Conservation (phyloP, 2,888 invertebrate genomes). For the Ectemnius lituratus region DNA sequence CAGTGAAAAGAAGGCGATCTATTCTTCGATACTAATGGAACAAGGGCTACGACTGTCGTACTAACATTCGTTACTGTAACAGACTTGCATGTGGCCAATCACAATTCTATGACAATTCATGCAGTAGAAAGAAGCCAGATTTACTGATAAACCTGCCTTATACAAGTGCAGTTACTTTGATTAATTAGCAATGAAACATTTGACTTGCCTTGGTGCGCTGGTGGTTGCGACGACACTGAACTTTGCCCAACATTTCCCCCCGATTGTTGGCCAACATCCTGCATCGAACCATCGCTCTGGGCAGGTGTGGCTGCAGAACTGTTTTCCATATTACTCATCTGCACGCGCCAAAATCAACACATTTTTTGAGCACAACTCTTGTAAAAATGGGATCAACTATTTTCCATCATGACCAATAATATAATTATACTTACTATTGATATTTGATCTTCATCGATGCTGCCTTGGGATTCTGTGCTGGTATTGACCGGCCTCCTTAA, state of each 20-base stretch:
- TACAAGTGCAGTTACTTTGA: not conserved
- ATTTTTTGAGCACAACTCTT: no score
- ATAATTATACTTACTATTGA: slow-evolving; percentile 68
- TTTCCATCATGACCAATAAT: not conserved
- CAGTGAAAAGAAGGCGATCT: no score
- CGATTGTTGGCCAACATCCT: slow-evolving; percentile 72
- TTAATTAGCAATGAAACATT: not conserved
- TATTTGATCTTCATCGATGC: slow-evolving; percentile 75
- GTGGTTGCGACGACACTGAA: slow-evolving; percentile 69
- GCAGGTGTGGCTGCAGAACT: slow-evolving; percentile 71
- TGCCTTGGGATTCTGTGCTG: slow-evolving; percentile 73
- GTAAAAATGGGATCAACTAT: no score
- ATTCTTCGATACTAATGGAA: no score
- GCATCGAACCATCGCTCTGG: slow-evolving; percentile 71
- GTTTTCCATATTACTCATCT: slow-evolving; percentile 76
- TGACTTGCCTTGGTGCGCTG: slow-evolving; percentile 72
- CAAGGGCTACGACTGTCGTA: no score
- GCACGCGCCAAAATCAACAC: not conserved
- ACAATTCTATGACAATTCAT: slow-evolving; percentile 24
- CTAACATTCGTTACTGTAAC: not conserved
- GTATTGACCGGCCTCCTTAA: slow-evolving; percentile 69
- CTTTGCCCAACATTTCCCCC: slow-evolving; percentile 68
- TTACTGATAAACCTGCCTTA: no score
- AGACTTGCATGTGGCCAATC: not conserved
- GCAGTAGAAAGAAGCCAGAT: slow-evolving; percentile 11